These are phyloP conservation scores for Agelas oroides DNA, from an alignment of 37 sponge, comb jelly and placozoan species.

Conservation along the genomic window DNA sequence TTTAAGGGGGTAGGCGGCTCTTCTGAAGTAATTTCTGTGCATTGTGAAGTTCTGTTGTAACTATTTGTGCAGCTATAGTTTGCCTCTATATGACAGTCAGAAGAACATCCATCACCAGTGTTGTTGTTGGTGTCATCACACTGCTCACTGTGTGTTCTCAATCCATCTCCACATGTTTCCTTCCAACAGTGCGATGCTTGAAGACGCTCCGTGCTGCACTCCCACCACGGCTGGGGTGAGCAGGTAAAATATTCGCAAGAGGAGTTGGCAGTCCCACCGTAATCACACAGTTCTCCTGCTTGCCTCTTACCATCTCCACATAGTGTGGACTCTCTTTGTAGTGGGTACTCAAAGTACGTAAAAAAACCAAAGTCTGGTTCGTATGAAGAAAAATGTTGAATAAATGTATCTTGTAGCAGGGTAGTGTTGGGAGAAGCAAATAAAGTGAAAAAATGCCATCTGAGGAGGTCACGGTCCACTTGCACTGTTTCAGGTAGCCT, in stretches of 20 bases:
- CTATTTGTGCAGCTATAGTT: background rate
- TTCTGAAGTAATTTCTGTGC: background rate
- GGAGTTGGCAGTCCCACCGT: background rate
- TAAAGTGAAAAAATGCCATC: background rate
- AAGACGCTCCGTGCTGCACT: conserved; percentile 48
- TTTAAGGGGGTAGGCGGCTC: background rate
- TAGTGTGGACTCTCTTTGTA: background rate
- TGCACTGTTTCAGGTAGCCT: background rate
- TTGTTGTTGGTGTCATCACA: conserved; percentile 68
- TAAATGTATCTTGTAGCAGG: background rate
- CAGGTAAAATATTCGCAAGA: conserved; percentile 41
- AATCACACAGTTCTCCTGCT: conserved; percentile 73
- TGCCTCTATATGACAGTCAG: conserved; percentile 27
- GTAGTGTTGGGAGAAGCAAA: background rate
- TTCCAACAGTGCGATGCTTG: conserved; percentile 23
- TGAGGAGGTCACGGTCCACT: background rate
- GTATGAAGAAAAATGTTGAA: background rate
- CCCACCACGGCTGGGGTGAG: background rate
- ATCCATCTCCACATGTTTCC: conserved; percentile 64
- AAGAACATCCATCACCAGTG: conserved; percentile 52
- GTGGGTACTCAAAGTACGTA: background rate
- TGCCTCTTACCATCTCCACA: conserved; percentile 79
- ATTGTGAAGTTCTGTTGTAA: conserved; percentile 50
- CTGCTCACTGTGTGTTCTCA: conserved; percentile 44
- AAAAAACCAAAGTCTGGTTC: background rate